A percentile compares a stretch with the other conserved stretches of the same genome.
Conservation (phyloP, 2,113 vertebrate genomes). For the Pangasianodon gigas region DNA sequence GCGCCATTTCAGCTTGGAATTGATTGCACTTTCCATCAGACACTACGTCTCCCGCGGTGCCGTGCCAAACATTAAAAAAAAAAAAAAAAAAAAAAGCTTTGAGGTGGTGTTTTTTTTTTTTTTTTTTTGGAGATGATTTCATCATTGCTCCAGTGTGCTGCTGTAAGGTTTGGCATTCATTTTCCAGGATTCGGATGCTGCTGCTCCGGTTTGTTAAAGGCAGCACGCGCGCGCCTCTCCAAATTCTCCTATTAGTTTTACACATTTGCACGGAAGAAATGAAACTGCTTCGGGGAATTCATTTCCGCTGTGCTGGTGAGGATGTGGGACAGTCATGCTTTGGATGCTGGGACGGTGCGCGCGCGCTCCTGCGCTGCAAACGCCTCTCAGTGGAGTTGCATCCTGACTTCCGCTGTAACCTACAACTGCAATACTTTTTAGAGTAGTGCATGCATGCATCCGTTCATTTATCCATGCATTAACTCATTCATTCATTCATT, state of each 20-base stretch:
- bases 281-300: not conserved
- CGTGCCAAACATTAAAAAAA: not conserved
- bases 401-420: not conserved
- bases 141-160: not conserved
- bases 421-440: not conserved
- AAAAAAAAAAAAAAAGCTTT: not conserved
- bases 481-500: not conserved
- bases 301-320: not conserved
- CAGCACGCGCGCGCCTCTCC: not conserved
- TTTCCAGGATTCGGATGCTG: not conserved
- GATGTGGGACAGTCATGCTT: constrained; percentile 7
- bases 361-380: not conserved
- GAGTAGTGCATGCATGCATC: no score
- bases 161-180: not conserved
- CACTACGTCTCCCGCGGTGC: not conserved
- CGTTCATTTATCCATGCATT: not conserved
- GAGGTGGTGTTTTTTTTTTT: not conserved
- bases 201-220: not conserved
- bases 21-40: not conserved
- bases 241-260: not conserved
- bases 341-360: not conserved
- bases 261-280: not conserved
- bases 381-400: not conserved
- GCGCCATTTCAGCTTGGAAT: not conserved
- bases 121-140: not conserved